A percentile compares a stretch with the other conserved stretches of the same genome.
These are phyloP conservation scores for Gryllus bimaculatus DNA, from an alignment of 1,140 invertebrate species.

Conservation along the genomic window DNA sequence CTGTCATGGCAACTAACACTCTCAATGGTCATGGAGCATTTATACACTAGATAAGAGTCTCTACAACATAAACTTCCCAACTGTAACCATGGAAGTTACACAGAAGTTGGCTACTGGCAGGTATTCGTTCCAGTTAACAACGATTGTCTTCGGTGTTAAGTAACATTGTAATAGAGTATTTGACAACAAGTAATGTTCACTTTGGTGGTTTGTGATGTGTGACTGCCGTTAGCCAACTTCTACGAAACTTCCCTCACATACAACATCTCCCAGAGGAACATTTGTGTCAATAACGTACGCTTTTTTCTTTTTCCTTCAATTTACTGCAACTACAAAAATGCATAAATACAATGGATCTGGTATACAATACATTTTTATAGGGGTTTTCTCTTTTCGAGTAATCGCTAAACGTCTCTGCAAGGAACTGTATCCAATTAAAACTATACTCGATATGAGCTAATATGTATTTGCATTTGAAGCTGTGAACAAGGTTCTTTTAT, in stretches of 20 bases:
- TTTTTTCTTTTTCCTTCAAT: background rate
- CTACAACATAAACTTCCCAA: background rate
- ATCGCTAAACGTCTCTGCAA: background rate
- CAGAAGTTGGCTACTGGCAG: too few relatives aligned
- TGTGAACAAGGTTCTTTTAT: background rate
- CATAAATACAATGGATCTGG: background rate
- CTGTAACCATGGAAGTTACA: too few relatives aligned
- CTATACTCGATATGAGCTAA: background rate
- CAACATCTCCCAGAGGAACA: too few relatives aligned
- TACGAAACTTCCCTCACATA: too few relatives aligned
- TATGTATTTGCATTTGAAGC: background rate
- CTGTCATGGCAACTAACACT: background rate
- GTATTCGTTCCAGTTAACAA: too few relatives aligned
- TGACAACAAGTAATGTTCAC: too few relatives aligned
- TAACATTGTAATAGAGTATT: too few relatives aligned
- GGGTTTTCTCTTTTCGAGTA: background rate
- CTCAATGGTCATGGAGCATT: background rate
- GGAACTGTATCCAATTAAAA: background rate
- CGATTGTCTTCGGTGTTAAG: too few relatives aligned
- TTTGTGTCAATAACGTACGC: background rate
- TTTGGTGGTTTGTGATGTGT: too few relatives aligned
- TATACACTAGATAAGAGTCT: background rate
- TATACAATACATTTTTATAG: background rate
- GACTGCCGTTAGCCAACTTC: too few relatives aligned
- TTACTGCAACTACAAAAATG: conserved; percentile 1